Evolutionary conservation across 2,888 invertebrate species (phyloP).

Genomic region (Spodoptera exigua): DNA sequence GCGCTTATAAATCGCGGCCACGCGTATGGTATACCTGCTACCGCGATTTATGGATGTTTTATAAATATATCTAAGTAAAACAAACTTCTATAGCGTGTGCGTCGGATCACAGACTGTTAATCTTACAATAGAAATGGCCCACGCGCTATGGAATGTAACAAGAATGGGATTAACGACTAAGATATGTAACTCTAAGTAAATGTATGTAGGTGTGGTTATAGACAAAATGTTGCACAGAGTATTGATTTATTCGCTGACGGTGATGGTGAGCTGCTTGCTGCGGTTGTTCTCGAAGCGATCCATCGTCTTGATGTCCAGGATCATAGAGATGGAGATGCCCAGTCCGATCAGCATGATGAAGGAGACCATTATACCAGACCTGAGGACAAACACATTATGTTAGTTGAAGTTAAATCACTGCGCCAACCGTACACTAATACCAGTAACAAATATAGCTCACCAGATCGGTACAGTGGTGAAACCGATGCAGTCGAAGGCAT

Average conservation of each 20-base stretch:
- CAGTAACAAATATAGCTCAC: slow-evolving; percentile 70
- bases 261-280: slow-evolving; percentile 96
- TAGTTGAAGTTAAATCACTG: not conserved
- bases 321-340: slow-evolving; percentile 94
- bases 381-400: slow-evolving; percentile 52
- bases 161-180: slow-evolving; percentile 12
- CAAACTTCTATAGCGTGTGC: too few relatives aligned
- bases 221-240: not conserved
- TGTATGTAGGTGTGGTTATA: slow-evolving; percentile 1
- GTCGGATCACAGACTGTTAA: too few relatives aligned
- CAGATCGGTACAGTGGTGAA: slow-evolving; percentile 97
- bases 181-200: slow-evolving; percentile 14
- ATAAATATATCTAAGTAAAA: too few relatives aligned
- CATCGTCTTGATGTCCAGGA: slow-evolving; percentile 98
- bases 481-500: slow-evolving; percentile 96
- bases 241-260: slow-evolving; percentile 90
- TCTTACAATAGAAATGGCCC: not conserved
- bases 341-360: slow-evolving; percentile 93
- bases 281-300: slow-evolving; percentile 99
- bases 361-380: slow-evolving; percentile 95
- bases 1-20: slow-evolving; percentile 4
- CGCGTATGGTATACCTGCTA: not conserved
- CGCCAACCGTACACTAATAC: not conserved
- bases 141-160: slow-evolving; percentile 14
- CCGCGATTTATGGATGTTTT: slow-evolving; percentile 10